Conservation (phyloP, 1,140 invertebrate species). For the Hetaerina americana region DNA sequence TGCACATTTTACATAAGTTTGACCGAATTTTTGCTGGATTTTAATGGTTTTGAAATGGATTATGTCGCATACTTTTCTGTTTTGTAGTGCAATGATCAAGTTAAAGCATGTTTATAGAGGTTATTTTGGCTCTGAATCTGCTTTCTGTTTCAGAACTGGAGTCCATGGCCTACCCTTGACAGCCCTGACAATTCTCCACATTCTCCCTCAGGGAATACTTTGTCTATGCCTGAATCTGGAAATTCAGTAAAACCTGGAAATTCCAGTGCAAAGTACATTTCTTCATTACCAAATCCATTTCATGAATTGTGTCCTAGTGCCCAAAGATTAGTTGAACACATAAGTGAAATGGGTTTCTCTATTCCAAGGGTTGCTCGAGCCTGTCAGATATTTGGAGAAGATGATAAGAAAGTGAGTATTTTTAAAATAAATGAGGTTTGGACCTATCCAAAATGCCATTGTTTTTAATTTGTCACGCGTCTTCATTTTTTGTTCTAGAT, state of each 20-base stretch:
- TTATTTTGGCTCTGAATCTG: no score
- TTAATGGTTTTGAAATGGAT: no score
- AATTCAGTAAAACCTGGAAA: conserved; percentile 8
- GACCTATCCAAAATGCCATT: no score
- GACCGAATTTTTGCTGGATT: no score
- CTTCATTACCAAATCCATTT: conserved; percentile 33
- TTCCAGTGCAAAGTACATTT: neutral
- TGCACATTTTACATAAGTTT: no score
- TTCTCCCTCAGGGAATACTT: conserved; percentile 12
- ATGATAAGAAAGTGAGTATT: conserved; percentile 68
- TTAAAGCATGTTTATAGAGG: no score
- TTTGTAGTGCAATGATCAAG: no score
- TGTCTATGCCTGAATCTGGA: conserved; percentile 9
- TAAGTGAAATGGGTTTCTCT: conserved; percentile 75
- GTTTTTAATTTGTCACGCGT: conserved; percentile 2
- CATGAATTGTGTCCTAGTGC: conserved; percentile 39
- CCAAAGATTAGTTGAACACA: conserved; percentile 51
- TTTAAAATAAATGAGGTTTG: no score
- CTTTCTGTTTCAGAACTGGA: conserved; percentile 25
- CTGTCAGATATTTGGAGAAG: conserved; percentile 54
- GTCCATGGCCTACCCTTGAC: conserved; percentile 27
- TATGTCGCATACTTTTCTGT: no score
- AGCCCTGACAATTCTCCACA: conserved; percentile 19
- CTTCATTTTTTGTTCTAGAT: conserved; percentile 23
- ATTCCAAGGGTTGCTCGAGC: conserved; percentile 59